Base-by-base conservation (phyloP, 2,888 invertebrate species). In the Plebejus argus region DNA sequence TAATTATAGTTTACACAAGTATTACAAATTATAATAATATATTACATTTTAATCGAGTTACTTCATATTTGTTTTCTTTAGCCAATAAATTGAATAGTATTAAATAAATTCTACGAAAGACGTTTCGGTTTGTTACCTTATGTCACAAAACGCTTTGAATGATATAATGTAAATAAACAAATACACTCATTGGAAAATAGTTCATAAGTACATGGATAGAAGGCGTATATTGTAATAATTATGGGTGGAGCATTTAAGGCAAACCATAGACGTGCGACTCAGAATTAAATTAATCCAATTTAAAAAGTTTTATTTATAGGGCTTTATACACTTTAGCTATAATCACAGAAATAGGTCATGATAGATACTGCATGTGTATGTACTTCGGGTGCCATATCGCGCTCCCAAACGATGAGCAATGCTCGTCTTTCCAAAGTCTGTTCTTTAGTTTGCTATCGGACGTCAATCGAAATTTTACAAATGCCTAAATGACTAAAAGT, bases 51-150 rank as follows among this genome's bases (percentile, higher is more conserved):
- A 18, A 53, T 53, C 15, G 15, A 53, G 53, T 53, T 53, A 53
- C 18, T 18, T 53, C 20, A n/a, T 58, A 56, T 12, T 56, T n/a
- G 7, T 66, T 66, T 66, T 28, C 33, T 33, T 66, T 1, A 20
- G 45, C 20, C 20, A 72, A 72, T 39, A 6, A 23, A 39, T 12
- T 23, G 15, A 12, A 39, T 45, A 20, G 3, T 20, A 45, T 39
- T 10, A 45, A 20, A 45, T 72, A n/a, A 45, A 20, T 39, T 12
- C 12, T 39, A 45, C 20, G 20, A 39, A 49, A 45, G 20, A 72
- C 66, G 72, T 72, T 45, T 72, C 72, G 45, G 23, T 45, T 72
- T 23, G 45, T 72, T 72, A 72, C 72, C 45, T 72, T 72, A 45
- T 3, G 39, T 45, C 72, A 72, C 72, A 72, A 66, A 66, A 66